Percentiles rank a stretch among this genome's conserved stretches.
These are phyloP conservation scores for Rhabdornis inornatus DNA, from an alignment of 2,113 vertebrate genomes.

Conservation along the genomic window DNA sequence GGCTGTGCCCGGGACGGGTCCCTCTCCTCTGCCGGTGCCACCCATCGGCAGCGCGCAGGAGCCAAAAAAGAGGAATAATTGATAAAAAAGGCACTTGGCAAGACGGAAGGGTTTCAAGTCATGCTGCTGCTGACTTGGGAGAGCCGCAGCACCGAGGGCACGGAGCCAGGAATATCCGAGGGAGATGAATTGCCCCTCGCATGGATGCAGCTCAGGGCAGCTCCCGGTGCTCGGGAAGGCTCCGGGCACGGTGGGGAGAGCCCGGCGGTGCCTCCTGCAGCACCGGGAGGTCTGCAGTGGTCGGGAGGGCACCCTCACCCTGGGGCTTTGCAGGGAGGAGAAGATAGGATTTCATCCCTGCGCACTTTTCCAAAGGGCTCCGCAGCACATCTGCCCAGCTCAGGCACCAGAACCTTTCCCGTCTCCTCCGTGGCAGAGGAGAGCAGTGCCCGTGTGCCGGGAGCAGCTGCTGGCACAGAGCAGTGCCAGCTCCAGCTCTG, in stretches of 20 bases:
- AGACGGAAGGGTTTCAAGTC: background rate
- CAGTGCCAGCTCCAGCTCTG: no score
- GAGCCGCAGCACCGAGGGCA: background rate
- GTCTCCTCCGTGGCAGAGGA: no score
- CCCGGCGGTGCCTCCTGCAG: background rate
- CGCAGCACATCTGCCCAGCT: no score
- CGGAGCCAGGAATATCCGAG: background rate
- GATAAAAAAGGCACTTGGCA: background rate
- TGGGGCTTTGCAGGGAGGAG: background rate
- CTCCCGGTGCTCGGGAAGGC: rapidly evolving
- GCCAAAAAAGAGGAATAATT: background rate
- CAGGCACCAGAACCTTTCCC: no score
- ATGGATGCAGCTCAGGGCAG: background rate
- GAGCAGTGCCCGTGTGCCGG: no score
- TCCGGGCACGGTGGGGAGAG: rapidly evolving
- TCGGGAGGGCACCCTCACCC: background rate
- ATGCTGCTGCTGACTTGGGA: rapidly evolving
- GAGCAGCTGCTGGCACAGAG: no score
- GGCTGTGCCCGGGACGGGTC: background rate
- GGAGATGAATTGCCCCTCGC: background rate
- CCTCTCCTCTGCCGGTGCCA: background rate
- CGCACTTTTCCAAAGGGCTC: no score
- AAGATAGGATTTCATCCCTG: no score
- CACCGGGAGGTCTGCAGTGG: background rate
- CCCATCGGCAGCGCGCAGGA: rapidly evolving